Evolutionary conservation across 2,113 vertebrate species (phyloP).

Genomic region (Hystrix brachyura): DNA sequence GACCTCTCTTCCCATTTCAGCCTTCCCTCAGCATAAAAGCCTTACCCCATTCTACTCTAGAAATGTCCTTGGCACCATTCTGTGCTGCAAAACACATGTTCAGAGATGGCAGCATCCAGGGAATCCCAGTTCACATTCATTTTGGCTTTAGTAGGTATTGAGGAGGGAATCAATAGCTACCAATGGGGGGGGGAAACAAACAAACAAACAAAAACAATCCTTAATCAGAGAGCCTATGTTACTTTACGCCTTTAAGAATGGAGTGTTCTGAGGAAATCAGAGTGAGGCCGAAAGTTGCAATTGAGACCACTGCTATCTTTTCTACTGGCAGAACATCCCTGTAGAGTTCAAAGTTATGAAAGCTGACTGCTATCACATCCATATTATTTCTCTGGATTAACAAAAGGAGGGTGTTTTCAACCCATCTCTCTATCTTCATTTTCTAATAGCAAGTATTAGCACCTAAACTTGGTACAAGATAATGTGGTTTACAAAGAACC

Average conservation of each 20-base stretch:
- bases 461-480: neutral
- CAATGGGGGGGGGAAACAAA: neutral
- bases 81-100: conserved; percentile 40
- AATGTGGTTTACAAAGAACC: conserved; percentile 30
- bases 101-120: neutral
- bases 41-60: neutral
- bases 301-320: neutral
- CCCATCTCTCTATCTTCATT: neutral
- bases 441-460: neutral
- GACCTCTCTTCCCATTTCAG: neutral
- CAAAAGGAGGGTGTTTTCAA: neutral
- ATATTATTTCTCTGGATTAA: conserved; percentile 17
- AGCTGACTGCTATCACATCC: neutral
- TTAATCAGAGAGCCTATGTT: conserved; percentile 8
- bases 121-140: neutral
- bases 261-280: neutral
- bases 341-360: conserved; percentile 20
- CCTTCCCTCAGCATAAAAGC: neutral
- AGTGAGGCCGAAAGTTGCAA: neutral
- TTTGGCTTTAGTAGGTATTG: neutral
- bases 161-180: conserved; percentile 20
- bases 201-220: conserved; percentile 29
- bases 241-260: conserved; percentile 50
- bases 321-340: neutral
- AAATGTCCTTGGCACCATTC: conserved; percentile 25